Evolutionary conservation across 35 echinoderm and acorn worm species (phyloP), one percentile per base, ranked within the genome.

Genomic region (Hemicentrotus pulcherrimus): DNA sequence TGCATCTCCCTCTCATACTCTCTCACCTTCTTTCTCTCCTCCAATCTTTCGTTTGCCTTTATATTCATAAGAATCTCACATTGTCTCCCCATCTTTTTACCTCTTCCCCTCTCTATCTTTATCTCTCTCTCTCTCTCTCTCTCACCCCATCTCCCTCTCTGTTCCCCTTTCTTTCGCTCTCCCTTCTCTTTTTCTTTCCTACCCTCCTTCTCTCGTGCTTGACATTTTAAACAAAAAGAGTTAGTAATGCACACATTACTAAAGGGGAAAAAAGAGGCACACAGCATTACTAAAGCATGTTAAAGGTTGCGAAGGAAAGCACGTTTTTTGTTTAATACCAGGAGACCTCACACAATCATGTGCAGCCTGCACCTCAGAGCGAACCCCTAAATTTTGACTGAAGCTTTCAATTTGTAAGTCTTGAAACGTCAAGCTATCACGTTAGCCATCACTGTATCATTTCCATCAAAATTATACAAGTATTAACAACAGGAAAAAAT

Each of bases 381-480:
- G 31, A 10, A 90, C 88, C 46, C 33, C 88, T 59, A 22, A 93
- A 58, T 50, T n/a, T 93, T 93, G 91, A 93, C 47, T 93, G 48
- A 47, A 58, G 30, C 91, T 47, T 31, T 50, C 91, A 58, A 93
- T 93, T 58, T 93, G 91, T 31, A 47, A 93, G 32, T 48, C 47
- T 50, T 28, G 22, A 22, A 9, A 31, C 46, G 30, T 46, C 46
- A 93, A 50, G 9, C 24, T 93, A 93, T 50, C 91, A 93, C 3
- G 11, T 14, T n/a, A 58, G 28, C 48, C 48, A 58, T 58, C 91
- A 93, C 91, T 93, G 24, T 93, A 93, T 93, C 91, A 47, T n/a
- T 93, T 58, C 91, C 46, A 93, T 93, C 91, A 93, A 58, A 32
- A 93, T 47, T 33, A 90, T 41, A 90, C 46, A 90, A 90, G 46